Percentiles rank a stretch among this genome's conserved stretches.
Evolutionary conservation across 2,888 invertebrate species (phyloP).

Genomic region (Macrosiphum euphorbiae): DNA sequence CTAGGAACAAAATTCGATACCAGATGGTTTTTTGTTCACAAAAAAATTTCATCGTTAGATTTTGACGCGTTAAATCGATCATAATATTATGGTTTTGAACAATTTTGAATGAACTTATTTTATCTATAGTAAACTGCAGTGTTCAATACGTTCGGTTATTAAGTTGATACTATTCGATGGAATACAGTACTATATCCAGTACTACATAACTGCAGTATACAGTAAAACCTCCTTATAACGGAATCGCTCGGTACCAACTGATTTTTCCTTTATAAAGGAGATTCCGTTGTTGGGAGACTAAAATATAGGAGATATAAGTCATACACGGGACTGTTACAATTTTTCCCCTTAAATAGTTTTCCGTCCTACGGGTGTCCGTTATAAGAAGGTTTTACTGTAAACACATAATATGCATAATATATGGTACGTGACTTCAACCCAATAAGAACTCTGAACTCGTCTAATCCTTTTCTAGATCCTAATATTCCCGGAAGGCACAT

Average conservation of each 20-base stretch:
- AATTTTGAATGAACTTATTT: neutral
- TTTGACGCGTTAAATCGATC: neutral
- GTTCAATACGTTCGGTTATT: neutral
- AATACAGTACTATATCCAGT: too few species aligned
- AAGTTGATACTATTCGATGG: neutral
- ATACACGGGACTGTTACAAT: too few species aligned
- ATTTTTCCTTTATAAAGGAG: too few species aligned
- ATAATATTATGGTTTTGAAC: neutral
- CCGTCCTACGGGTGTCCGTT: too few species aligned
- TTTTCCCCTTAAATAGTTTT: too few species aligned
- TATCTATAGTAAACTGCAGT: neutral
- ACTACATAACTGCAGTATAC: neutral
- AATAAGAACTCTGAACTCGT: neutral
- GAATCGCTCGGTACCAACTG: too few species aligned
- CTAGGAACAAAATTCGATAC: neutral
- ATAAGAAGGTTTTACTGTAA: neutral
- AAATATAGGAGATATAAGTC: too few species aligned
- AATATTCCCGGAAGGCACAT: slow-evolving; percentile 97
- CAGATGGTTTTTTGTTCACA: neutral
- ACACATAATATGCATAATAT: neutral
- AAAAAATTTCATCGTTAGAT: neutral
- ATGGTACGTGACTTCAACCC: neutral
- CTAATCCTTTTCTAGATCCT: slow-evolving; percentile 76
- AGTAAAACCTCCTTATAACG: too few species aligned
- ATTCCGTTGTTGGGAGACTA: too few species aligned